Base-by-base conservation (phyloP, 2,888 invertebrate species). In the Craniophora ligustri region DNA sequence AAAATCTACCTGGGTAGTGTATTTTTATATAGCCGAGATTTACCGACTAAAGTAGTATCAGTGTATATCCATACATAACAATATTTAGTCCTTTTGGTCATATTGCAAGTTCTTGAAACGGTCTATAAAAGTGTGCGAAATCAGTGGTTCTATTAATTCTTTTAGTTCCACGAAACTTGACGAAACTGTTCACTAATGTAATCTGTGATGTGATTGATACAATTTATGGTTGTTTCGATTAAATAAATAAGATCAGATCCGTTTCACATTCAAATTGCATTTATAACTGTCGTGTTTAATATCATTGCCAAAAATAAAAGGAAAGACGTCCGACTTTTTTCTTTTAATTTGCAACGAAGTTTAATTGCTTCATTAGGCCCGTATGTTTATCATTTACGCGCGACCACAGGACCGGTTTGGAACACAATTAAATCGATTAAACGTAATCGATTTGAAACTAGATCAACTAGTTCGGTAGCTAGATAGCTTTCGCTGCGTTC, bases 391-490 rank as follows among this genome's bases (percentile, higher is more conserved):
- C 40, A 48, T 57, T 45, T 15, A 51, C 44, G 45, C 42, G 39
- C 26, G 13, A 40, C 48, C 38, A 30, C 16, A 21, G 41, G 46
- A 59, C 48, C 38, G 49, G 55, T 46, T 48, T 18, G 39, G 48
- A 67, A 47, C 34, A 65, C 46, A 65, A 65, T 67, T 42, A 61
- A 47, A 63, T 57, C 56, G 59, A 63, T 60, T 70, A 46, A 56
- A 54, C 38, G 50, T 74, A 74, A 74, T 69, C 63, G 71, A 68
- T 67, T 70, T 47, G 16, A 66, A 76, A 70, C 72, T 73, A 62
- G 77, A 69, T 48, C 65, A 41, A 72, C 67, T 46, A 44, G 71
- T 68, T 61, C 63, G 44, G 67, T 63, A 70, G 64, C 57, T 41
- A 39, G 48, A 62, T 64, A 56, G 68, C 76, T 75, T 76, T 74